Conservation (phyloP, 2,888 invertebrate species). For the Plutella xylostella region DNA sequence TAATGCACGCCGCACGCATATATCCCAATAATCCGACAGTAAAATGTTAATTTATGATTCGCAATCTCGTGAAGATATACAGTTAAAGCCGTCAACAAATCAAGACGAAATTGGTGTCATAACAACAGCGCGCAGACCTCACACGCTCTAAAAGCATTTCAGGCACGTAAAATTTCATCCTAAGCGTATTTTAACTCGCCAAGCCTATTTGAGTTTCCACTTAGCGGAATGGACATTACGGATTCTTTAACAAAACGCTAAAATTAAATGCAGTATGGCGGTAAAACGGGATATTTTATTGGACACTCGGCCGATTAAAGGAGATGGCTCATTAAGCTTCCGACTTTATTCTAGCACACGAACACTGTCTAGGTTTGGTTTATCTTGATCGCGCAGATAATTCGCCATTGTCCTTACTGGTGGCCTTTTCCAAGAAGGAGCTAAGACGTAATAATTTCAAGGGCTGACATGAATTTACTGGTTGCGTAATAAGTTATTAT, state of each 20-base stretch:
- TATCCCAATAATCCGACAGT: no score
- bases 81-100: no score
- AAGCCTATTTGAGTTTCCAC: neutral
- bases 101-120: no score
- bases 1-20: no score
- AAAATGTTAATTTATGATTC: no score
- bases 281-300: conserved; percentile 5
- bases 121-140: no score
- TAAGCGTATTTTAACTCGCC: neutral
- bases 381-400: conserved; percentile 22
- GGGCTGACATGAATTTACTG: no score
- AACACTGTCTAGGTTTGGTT: conserved; percentile 16
- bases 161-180: neutral
- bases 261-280: neutral
- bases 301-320: neutral
- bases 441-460: no score
- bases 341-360: conserved; percentile 33
- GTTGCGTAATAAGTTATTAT: no score
- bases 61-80: no score
- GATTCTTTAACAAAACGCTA: neutral
- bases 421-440: no score
- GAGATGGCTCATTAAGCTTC: conserved; percentile 28
- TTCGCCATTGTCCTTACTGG: conserved; percentile 8
- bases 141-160: no score
- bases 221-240: neutral